Percentiles rank a stretch among this genome's conserved stretches.
phyloP scores from a whole-genome alignment of 92 coral and sea anemone species.

The Parazoanthus darwini region DNA sequence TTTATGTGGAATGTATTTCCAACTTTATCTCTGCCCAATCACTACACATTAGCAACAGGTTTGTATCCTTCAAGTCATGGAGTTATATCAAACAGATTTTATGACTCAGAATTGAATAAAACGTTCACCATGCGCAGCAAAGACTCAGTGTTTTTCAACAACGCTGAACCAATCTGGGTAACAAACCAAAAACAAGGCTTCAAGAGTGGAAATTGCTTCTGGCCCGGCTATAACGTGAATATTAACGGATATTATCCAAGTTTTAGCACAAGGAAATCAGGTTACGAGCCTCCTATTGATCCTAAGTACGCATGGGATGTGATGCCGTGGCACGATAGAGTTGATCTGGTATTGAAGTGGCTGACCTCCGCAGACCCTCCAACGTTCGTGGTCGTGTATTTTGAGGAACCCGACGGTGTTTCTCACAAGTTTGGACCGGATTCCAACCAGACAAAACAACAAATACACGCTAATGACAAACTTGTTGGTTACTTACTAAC shows the following conservation, averaged over 20 bases:
- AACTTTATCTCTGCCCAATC: conserved; percentile 88
- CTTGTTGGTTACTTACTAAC: conserved; percentile 52
- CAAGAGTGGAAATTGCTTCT: conserved; percentile 68
- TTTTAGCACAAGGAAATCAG: conserved; percentile 48
- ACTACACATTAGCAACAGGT: conserved; percentile 88
- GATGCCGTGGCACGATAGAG: conserved; percentile 57
- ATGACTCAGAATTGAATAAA: conserved; percentile 66
- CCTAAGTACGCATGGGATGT: conserved; percentile 18
- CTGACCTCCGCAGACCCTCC: conserved; percentile 57
- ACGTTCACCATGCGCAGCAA: conserved; percentile 61
- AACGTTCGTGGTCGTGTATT: conserved; percentile 54
- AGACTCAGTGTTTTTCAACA: conserved; percentile 81
- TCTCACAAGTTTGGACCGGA: conserved; percentile 66
- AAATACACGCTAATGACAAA: conserved; percentile 46
- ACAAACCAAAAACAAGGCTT: conserved; percentile 76
- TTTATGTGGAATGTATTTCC: conserved; percentile 85
- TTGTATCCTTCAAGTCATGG: conserved; percentile 91
- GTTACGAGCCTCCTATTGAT: conserved; percentile 51
- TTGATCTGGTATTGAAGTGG: conserved; percentile 66
- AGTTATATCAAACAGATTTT: conserved; percentile 64
- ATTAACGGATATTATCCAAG: conserved; percentile 48
- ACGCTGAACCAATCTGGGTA: conserved; percentile 87
- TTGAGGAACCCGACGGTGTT: conserved; percentile 69
- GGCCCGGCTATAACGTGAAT: conserved; percentile 77
- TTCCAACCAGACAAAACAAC: conserved; percentile 44